Conservation (phyloP, 2,888 invertebrate genomes). For the Hesperia comma region DNA sequence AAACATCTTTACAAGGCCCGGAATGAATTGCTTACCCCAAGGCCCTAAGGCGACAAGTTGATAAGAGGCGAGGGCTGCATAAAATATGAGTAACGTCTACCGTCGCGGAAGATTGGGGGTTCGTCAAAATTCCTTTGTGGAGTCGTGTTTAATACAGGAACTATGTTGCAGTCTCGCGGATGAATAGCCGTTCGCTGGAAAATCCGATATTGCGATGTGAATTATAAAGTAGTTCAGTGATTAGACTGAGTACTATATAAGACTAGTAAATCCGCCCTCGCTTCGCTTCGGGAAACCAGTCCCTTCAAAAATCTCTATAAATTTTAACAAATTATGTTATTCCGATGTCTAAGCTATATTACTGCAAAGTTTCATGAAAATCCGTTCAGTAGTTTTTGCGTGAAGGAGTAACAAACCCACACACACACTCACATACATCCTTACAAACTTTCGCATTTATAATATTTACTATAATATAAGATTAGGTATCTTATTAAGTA, state of each 20-base stretch:
- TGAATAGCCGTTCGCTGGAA: not conserved
- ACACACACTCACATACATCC: no score
- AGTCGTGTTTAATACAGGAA: constrained; percentile 21
- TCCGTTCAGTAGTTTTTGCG: no score
- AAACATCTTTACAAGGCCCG: not conserved
- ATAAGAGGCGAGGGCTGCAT: constrained; percentile 28
- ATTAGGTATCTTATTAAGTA: not conserved
- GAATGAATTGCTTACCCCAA: constrained; percentile 31
- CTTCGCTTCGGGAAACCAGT: no score
- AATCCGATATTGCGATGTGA: not conserved
- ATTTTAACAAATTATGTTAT: no score
- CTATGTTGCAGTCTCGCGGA: constrained; percentile 1
- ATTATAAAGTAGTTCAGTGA: not conserved
- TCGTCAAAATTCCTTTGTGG: constrained; percentile 32
- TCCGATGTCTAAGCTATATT: no score
- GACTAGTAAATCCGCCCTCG: no score
- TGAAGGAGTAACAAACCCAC: no score
- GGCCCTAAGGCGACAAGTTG: constrained; percentile 23
- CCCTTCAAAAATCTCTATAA: no score
- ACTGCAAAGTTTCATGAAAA: no score
- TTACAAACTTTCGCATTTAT: no score
- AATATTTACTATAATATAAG: no score
- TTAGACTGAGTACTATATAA: not conserved
- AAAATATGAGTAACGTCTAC: constrained; percentile 26
- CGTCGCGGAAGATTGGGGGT: constrained; percentile 24